Base-by-base conservation (phyloP, 2,888 invertebrate genomes). In the Dimorphilus gyrociliatus region DNA sequence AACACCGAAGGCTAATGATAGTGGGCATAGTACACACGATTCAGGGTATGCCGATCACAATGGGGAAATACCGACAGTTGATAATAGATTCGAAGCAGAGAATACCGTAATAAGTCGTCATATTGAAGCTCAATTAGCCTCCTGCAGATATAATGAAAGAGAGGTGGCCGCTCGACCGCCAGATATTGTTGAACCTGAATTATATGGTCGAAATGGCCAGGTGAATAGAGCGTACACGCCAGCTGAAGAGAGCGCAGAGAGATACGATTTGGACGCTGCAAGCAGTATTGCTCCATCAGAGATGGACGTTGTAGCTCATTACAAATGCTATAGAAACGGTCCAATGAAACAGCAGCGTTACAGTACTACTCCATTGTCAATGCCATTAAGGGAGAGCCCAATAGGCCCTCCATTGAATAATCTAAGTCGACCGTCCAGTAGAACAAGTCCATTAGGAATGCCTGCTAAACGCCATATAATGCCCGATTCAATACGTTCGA, bases 281-380 rank as follows among this genome's bases (percentile, higher is more conserved):
- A 88, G 86, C 59, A 88, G 86, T 0, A 90, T 92, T 44, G 92
- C 92, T 1, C 90, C 92, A 0, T 88, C 88, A 2, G 92, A 92
- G 55, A 29, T 41, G 17, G 90, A 92, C 55, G 82, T 92, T 39
- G 84, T 86, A 8, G 85, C 85, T 51, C 90, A 92, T 59, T 92
- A 92, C 56, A 86, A 88, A 67, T 84, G 67, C 40, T 88, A 82
- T 58, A 70, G 88, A 16, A 84, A 86, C 64, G 81, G 81, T 1
- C 63, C 64, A 35, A 74, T 78, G 37, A 69, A 82, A 25, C 84
- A 82, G 60, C 84, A 84, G 55, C 30, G 38, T 19, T 35, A 32
- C 21, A 84, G 82, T 64, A 77, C 81, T 2, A 80, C 80, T 3
- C 79, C n/a, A n/a, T n/a, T n/a, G n/a, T n/a, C n/a, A n/a, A n/a